Percentiles rank a stretch among this genome's conserved stretches.
phyloP scores from a whole-genome alignment of 2,888 invertebrate genomes.

The Agriopis marginaria region DNA sequence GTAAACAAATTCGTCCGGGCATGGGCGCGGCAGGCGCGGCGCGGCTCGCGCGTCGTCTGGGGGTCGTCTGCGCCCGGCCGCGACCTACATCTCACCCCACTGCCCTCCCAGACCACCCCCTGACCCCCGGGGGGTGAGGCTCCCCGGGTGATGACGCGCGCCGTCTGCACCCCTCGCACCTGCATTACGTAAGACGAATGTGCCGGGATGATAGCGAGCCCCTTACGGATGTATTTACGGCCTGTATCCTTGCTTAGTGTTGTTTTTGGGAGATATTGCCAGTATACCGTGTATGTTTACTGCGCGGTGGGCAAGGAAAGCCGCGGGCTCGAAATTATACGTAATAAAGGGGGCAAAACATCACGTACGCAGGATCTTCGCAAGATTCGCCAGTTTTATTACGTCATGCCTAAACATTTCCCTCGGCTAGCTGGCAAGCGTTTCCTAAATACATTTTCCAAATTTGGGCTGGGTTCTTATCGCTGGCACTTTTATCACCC shows the following conservation, averaged over 20 bases:
- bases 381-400: conserved; percentile 6
- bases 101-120: conserved; percentile 45
- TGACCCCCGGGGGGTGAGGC: conserved; percentile 49
- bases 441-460: conserved; percentile 19
- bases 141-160: conserved; percentile 57
- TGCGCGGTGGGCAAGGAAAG: background rate
- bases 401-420: conserved; percentile 10
- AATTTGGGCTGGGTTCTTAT: conserved; percentile 17
- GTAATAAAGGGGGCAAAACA: conserved; percentile 5
- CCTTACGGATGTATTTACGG: conserved; percentile 39
- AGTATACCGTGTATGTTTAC: conserved; percentile 12
- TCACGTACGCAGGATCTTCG: conserved; percentile 14
- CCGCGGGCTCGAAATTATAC: background rate
- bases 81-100: conserved; percentile 74
- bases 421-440: conserved; percentile 1
- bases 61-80: conserved; percentile 80
- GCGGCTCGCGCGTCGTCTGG: conserved; percentile 71
- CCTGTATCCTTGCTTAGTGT: conserved; percentile 24
- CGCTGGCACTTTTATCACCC: conserved; percentile 31
- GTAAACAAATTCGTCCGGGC: conserved; percentile 48
- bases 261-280: conserved; percentile 30
- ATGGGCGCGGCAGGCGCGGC: conserved; percentile 61
- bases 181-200: conserved; percentile 77
- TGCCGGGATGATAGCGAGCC: conserved; percentile 58
- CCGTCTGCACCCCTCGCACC: conserved; percentile 60